A percentile compares a stretch with the other conserved stretches of the same genome.
Conservation (phyloP, 1,140 invertebrate genomes). For the Pseudachorutes palmiensis region DNA sequence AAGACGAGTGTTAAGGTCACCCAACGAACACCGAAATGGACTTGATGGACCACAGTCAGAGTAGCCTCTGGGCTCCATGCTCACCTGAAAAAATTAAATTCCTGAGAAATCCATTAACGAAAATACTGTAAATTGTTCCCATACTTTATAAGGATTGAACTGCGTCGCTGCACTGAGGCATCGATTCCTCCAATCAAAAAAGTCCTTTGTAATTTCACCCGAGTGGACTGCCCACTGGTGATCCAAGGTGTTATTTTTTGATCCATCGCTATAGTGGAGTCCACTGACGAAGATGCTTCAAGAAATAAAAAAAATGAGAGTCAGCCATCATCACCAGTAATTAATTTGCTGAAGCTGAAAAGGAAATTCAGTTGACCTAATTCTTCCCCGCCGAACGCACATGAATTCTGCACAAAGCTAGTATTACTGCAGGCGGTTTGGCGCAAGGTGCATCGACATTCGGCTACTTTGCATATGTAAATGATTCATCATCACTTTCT, state of each 20-base stretch:
- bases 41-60: conserved; percentile 43
- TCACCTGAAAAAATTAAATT: conserved; percentile 36
- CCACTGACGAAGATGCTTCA: conserved; percentile 50
- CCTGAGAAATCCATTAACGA: not conserved
- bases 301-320: not conserved
- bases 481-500: not conserved
- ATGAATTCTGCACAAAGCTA: no score
- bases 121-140: conserved; percentile 34
- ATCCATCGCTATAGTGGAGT: conserved; percentile 78
- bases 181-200: conserved; percentile 78
- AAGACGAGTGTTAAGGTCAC: conserved; percentile 54
- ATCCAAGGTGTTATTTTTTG: conserved; percentile 64
- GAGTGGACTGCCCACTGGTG: conserved; percentile 61
- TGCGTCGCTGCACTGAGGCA: conserved; percentile 70
- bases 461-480: not conserved
- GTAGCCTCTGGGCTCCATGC: conserved; percentile 37
- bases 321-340: no score
- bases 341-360: no score
- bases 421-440: no score
- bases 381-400: no score
- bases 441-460: no score
- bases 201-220: conserved; percentile 64
- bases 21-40: conserved; percentile 46
- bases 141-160: conserved; percentile 72
- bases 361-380: no score